Evolutionary conservation across 1,140 invertebrate genomes (phyloP).

Genomic region (Lasioglossum baleicum): DNA sequence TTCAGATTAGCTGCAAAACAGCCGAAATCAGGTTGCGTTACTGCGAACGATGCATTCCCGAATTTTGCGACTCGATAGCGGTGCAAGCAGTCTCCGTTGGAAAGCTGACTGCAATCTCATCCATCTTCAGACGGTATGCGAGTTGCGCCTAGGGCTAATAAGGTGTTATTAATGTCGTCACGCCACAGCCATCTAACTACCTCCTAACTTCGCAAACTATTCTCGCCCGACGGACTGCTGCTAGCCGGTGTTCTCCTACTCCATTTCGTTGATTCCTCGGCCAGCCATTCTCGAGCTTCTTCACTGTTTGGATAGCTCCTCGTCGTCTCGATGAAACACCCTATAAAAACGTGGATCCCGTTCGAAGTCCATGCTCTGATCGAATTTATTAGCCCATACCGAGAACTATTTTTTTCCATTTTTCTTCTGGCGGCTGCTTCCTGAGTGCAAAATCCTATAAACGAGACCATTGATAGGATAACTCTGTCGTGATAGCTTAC

Average conservation of each 20-base stretch:
- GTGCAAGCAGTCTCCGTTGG: slow-evolving; percentile 26
- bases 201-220: slow-evolving; percentile 67
- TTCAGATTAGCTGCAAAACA: slow-evolving; percentile 2
- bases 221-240: slow-evolving; percentile 43
- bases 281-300: slow-evolving; percentile 19
- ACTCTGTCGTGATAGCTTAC: not conserved
- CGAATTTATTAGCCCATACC: not conserved
- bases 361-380: not conserved
- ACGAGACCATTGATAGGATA: not conserved
- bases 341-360: slow-evolving; percentile 4
- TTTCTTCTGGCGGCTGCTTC: not conserved
- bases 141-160: slow-evolving; percentile 63
- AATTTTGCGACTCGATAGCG: slow-evolving; percentile 38
- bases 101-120: slow-evolving; percentile 58
- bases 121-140: slow-evolving; percentile 60
- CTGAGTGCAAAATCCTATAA: not conserved
- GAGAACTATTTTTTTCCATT: not conserved
- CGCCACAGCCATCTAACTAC: slow-evolving; percentile 62
- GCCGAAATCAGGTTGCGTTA: slow-evolving; percentile 30
- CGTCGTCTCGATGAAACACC: slow-evolving; percentile 13
- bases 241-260: slow-evolving; percentile 42
- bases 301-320: not conserved
- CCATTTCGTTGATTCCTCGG: slow-evolving; percentile 48
- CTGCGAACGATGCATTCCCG: slow-evolving; percentile 27
- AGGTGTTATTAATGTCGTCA: slow-evolving; percentile 70